These are phyloP conservation scores for Anguilla anguilla DNA, from an alignment of 2,797 vertebrate genomes.

Conservation along the genomic window DNA sequence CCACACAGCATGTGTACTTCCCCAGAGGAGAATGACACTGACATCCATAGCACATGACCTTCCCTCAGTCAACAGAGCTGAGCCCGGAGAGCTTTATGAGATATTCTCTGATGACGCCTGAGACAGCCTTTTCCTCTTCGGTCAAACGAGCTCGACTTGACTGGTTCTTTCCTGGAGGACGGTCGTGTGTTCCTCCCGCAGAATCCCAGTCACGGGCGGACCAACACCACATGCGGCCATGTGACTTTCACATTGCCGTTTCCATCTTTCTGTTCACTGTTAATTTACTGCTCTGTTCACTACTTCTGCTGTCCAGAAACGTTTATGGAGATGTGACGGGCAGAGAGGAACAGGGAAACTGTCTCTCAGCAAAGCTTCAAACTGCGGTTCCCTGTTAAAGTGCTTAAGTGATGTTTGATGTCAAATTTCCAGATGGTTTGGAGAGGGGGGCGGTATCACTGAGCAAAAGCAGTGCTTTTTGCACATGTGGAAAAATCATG, in stretches of 20 bases:
- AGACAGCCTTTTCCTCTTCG: not conserved
- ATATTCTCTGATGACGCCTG: not conserved
- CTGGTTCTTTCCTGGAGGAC: not conserved
- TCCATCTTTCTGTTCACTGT: not conserved
- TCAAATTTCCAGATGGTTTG: conserved; percentile 19
- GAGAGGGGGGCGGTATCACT: not conserved
- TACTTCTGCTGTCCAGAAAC: not conserved
- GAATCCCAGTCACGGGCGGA: not conserved
- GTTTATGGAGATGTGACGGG: not conserved
- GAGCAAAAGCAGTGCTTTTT: not conserved
- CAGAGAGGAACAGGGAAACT: not conserved
- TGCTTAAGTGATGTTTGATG: not conserved
- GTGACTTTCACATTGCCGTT: not conserved
- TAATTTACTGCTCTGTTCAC: too few relatives aligned
- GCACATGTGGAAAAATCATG: not conserved
- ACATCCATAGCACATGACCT: not conserved
- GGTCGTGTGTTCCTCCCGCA: not conserved
- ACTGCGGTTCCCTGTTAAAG: not conserved
- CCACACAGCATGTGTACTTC: not conserved
- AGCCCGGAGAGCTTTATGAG: not conserved
- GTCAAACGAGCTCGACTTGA: not conserved
- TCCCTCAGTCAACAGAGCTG: not conserved
- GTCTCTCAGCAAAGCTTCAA: not conserved
- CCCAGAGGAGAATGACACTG: not conserved
- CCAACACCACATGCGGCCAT: not conserved